These are phyloP conservation scores for Pteria penguin DNA, from an alignment of 2,888 invertebrate species.

Conservation along the genomic window DNA sequence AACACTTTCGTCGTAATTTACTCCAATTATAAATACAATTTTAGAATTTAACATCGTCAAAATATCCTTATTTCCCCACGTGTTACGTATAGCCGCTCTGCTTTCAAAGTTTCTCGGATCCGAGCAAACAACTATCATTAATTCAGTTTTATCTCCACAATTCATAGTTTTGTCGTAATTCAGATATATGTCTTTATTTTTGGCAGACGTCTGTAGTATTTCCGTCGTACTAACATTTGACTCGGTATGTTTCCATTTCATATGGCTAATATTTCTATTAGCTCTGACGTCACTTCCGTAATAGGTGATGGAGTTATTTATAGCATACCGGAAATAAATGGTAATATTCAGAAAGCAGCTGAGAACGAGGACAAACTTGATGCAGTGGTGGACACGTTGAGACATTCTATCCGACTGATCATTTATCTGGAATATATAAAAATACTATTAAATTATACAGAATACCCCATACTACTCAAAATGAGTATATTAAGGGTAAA, in stretches of 20 bases:
- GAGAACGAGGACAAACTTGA: not conserved
- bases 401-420: too few species aligned
- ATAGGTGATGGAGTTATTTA: not conserved
- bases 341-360: not conserved
- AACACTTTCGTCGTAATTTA: not conserved
- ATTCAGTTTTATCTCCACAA: not conserved
- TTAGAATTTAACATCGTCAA: not conserved
- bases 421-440: too few species aligned
- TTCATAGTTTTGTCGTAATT: not conserved
- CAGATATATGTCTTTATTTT: not conserved
- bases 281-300: not conserved
- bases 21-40: slow-evolving; percentile 31
- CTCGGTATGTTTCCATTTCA: not conserved
- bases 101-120: slow-evolving; percentile 13
- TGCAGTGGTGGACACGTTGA: too few species aligned
- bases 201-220: not conserved
- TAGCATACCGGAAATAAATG: not conserved
- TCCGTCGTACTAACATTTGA: not conserved
- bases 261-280: not conserved
- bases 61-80: slow-evolving; percentile 14
- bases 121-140: slow-evolving; percentile 24
- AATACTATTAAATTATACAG: too few species aligned
- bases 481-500: too few species aligned
- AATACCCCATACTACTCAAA: too few species aligned
- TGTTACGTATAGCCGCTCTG: slow-evolving; percentile 22